These are phyloP conservation scores for Leptocoma aspasia DNA, from an alignment of 2,113 vertebrate genomes.

Conservation along the genomic window DNA sequence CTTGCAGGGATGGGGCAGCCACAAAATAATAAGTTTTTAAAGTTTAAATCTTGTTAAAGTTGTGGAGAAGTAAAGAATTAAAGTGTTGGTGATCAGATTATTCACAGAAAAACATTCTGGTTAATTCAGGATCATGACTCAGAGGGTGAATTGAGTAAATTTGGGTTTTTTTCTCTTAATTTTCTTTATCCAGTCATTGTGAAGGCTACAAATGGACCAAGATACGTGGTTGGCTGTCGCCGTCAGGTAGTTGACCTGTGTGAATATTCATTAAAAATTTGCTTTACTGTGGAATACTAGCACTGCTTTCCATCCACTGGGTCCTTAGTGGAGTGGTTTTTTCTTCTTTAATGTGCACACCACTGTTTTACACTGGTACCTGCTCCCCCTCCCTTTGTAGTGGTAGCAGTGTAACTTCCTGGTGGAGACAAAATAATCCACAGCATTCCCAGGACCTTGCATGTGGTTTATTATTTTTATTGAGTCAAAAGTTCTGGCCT, in stretches of 20 bases:
- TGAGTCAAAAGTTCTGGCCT: neutral
- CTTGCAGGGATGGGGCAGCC: neutral
- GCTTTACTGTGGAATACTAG: neutral
- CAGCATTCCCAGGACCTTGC: neutral
- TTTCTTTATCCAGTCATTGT: conserved; percentile 85
- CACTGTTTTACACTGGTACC: neutral
- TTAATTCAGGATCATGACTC: neutral
- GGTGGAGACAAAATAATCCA: neutral
- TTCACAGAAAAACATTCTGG: neutral
- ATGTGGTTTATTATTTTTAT: neutral
- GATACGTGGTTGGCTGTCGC: conserved; percentile 86
- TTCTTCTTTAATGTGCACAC: neutral
- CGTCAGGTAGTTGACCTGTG: conserved; percentile 80
- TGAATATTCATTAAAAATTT: neutral
- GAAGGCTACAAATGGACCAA: conserved; percentile 93
- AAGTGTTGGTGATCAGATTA: neutral
- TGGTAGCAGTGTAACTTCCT: neutral
- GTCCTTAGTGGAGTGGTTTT: neutral
- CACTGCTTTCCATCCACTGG: neutral
- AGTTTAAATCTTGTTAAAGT: neutral
- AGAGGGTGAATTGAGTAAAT: neutral
- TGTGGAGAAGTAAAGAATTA: neutral
- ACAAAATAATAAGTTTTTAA: neutral
- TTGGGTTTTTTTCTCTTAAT: neutral
- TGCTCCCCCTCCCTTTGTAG: neutral